Evolutionary conservation across 2,888 invertebrate genomes (phyloP).

Genomic region (Leptothorax acervorum): DNA sequence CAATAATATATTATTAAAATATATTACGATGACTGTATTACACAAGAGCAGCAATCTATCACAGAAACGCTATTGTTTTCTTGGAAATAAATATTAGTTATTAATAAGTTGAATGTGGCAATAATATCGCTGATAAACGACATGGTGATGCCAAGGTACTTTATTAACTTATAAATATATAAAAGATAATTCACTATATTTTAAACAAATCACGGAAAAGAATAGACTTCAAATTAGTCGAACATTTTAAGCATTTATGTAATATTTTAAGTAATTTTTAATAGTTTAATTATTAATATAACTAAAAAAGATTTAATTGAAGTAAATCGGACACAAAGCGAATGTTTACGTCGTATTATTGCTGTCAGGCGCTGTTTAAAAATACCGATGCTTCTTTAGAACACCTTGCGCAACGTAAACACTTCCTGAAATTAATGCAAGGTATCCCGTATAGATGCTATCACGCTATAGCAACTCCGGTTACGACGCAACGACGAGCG

Average conservation of each 20-base stretch:
- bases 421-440: constrained; percentile 14
- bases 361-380: neutral
- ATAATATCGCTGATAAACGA: neutral
- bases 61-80: neutral
- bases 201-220: neutral
- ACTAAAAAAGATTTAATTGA: neutral
- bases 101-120: neutral
- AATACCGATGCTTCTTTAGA: constrained; percentile 10
- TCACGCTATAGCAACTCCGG: constrained; percentile 1
- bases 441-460: constrained; percentile 10
- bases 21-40: neutral
- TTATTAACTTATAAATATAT: neutral
- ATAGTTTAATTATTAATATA: neutral
- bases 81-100: constrained; percentile 6
- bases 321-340: neutral
- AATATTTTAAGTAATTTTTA: neutral
- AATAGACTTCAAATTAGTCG: neutral
- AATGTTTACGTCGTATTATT: neutral
- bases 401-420: neutral
- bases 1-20: neutral
- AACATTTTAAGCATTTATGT: neutral
- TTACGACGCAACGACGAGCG: constrained; percentile 28
- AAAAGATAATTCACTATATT: neutral
- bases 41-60: neutral
- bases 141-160: neutral